Evolutionary conservation across 2,113 vertebrate species (phyloP), one percentile per base, ranked within the genome.

Genomic region (Empidonax traillii): DNA sequence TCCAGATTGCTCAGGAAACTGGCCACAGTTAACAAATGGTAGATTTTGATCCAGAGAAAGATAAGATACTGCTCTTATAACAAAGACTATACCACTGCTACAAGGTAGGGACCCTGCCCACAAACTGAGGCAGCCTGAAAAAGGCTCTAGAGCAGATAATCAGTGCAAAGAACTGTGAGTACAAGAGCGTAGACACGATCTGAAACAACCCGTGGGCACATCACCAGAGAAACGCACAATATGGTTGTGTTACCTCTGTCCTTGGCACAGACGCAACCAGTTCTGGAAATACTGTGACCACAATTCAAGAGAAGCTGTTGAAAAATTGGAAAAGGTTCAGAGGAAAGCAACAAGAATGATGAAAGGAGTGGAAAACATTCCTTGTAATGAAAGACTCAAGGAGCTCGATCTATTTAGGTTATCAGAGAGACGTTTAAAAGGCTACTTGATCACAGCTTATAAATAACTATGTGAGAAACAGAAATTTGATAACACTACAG

Each of bases 271-370:
- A 55, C 56, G 83, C 35, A 91, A 74, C 65, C 76, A 55, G 46
- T 52, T 91, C 82, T 88, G 92, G 82, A 95, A 95, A 87, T 23
- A 87, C 16, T 44, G 65, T 47, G 86, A 88, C 85, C 65, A 75
- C 67, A 89, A 10, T 72, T 93, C 79, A 87, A 78, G 68, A 65
- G 67, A 82, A 22, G 69, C 47, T 71, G 74, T 66, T 91, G 91
- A 95, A 93, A 97, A 93, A 95, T 27, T 96, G 94, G 88, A 92
- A 93, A 88, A 88, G 23, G 79, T 94, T 96, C 95, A 97, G 87
- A 95, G 85, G 65, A 91, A 94, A 93, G 35, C 44, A 93, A 79
- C 3, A 20, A 72, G 87, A 88, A 94, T 74, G 91, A 93, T 83
- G 79, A 96, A 96, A 93, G 73, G 76, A 58, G 51, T 90, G 77